These are phyloP conservation scores for Prunella fulvescens DNA, from an alignment of 2,113 vertebrate genomes.

Conservation along the genomic window DNA sequence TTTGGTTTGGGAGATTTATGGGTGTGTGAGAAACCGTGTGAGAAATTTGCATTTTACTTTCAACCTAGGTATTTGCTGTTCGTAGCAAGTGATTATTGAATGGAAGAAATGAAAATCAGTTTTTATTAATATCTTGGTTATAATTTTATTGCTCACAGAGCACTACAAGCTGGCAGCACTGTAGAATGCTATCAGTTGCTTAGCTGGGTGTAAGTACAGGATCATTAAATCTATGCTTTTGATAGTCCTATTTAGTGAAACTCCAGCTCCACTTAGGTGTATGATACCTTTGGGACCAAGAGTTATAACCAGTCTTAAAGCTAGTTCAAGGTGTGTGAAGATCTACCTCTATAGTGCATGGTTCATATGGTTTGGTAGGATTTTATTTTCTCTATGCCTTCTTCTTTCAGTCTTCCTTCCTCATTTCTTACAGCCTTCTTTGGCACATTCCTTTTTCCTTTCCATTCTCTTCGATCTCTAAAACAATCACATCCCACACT, in stretches of 20 bases:
- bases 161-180: neutral
- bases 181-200: neutral
- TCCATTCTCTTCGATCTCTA: rapidly evolving
- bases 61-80: neutral
- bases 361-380: neutral
- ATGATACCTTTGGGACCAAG: neutral
- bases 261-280: neutral
- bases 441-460: neutral
- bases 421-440: neutral
- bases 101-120: neutral
- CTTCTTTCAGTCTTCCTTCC: neutral
- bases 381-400: neutral
- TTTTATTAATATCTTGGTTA: conserved; percentile 14
- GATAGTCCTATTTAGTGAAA: neutral
- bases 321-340: neutral
- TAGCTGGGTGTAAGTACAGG: neutral
- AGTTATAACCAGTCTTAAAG: neutral
- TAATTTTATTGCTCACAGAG: neutral
- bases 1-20: neutral
- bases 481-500: neutral
- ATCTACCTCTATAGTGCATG: neutral
- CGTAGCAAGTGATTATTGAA: neutral
- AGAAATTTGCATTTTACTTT: neutral
- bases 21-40: neutral
- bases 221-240: conserved; percentile 18